Evolutionary conservation across 1,140 invertebrate species (phyloP), one percentile per base, ranked within the genome.

Genomic region (Drosophila orosa): DNA sequence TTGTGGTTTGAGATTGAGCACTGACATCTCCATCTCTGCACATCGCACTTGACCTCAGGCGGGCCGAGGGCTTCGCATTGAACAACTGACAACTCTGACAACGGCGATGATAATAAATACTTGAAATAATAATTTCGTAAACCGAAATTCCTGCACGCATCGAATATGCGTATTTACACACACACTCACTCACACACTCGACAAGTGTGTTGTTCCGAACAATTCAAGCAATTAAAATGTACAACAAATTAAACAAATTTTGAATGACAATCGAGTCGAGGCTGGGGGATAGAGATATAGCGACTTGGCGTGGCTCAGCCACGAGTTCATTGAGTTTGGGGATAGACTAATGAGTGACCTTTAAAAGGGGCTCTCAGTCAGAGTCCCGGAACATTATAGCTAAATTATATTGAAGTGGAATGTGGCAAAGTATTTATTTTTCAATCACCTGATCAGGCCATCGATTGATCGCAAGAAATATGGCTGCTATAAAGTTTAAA

Each of bases 141-240:
- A 57, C 54, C 48, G 47, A 80, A 87, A 87, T 87, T 87, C 83
- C 83, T 83, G 63, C 83, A 87, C 80, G 82, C 81, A 71, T 58
- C 50, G 42, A 19, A 76, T 48, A 37, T 66, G 57, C 37, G 48
- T 68, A 47, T 42, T 31, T 40, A 50, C 47, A 66, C 58, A 61
- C 65, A 40, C 55, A 73, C 57, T 59, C 66, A 61, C 31, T 45
- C 56, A 5, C 33, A 5, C 33, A 15, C 22, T 5, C 45, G 9
- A 75, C 29, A 33, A 67, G 59, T 72, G 45, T 57, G 52, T 60
- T 69, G 50, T 50, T 60, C 27, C 29, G 29, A 72, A 65, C 71
- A 75, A 74, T 74, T 56, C 54, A 74, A 87, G 74, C 79, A 87
- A 86, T 86, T 86, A 74, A 86, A 82, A 87, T 87, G 78, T 85